phyloP scores from a whole-genome alignment of 1,140 invertebrate genomes.

The Drosophila pectinifera region DNA sequence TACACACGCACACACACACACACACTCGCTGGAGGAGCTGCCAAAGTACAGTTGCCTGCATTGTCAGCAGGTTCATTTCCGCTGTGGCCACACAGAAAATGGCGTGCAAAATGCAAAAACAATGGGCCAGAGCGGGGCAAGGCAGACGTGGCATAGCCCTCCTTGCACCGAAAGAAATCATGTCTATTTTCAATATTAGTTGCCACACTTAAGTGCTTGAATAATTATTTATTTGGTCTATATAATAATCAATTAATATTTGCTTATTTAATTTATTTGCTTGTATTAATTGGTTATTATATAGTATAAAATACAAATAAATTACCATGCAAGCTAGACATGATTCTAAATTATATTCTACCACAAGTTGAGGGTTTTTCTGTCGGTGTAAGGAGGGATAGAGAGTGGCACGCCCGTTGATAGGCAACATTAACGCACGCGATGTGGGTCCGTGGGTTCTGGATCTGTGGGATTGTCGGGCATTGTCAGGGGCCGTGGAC shows the following conservation, averaged over 20 bases:
- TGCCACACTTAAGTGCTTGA: too few relatives aligned
- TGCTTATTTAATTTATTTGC: too few relatives aligned
- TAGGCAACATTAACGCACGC: constrained; percentile 48
- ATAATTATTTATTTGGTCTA: too few relatives aligned
- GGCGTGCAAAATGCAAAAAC: constrained; percentile 46
- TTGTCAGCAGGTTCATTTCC: constrained; percentile 52
- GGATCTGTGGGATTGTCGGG: constrained; percentile 34
- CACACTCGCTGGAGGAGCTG: constrained; percentile 4
- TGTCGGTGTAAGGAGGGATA: background rate
- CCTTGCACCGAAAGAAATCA: background rate
- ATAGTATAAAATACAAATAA: too few relatives aligned
- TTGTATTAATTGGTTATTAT: too few relatives aligned
- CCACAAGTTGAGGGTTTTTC: too few relatives aligned
- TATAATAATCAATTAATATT: too few relatives aligned
- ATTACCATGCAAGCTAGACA: too few relatives aligned
- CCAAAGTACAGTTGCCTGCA: constrained; percentile 30
- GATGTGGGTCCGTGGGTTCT: constrained; percentile 37
- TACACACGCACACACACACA: background rate
- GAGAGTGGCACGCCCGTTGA: constrained; percentile 12
- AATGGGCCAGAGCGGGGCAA: constrained; percentile 2
- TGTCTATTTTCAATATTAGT: too few relatives aligned
- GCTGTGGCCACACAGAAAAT: constrained; percentile 51
- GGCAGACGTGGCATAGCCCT: background rate
- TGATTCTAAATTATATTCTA: too few relatives aligned
- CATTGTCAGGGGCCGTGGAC: constrained; percentile 27